Conservation (phyloP, 1,140 invertebrate genomes). For the Drusus annulatus region DNA sequence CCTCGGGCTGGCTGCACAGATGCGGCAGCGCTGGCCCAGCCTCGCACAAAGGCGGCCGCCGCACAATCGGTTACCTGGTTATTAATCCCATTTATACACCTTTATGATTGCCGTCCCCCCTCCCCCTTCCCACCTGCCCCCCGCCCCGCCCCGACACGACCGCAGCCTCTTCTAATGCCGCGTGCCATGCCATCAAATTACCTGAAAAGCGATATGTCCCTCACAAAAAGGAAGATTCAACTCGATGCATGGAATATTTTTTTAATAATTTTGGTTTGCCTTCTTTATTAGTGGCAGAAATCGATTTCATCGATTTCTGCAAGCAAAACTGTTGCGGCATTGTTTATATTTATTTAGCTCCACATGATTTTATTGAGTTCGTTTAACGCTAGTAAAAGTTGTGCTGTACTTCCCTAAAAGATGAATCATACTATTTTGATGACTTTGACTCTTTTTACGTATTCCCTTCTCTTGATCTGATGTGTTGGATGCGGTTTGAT, state of each 20-base stretch:
- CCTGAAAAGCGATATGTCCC: neutral
- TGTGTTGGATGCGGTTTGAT: too few relatives aligned
- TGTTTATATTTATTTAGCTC: too few relatives aligned
- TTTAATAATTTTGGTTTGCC: too few relatives aligned
- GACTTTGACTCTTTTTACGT: too few relatives aligned
- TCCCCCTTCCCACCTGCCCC: neutral
- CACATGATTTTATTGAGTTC: too few relatives aligned
- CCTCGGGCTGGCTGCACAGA: neutral
- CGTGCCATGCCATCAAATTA: constrained; percentile 3
- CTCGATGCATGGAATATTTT: neutral
- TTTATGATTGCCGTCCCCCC: constrained; percentile 54
- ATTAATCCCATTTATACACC: constrained; percentile 60
- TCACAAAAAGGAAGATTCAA: neutral
- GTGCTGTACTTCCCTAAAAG: too few relatives aligned
- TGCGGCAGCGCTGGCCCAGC: neutral
- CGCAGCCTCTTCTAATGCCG: constrained; percentile 14
- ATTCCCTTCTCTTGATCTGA: too few relatives aligned
- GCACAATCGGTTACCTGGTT: constrained; percentile 60
- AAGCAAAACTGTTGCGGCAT: too few relatives aligned
- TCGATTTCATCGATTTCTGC: too few relatives aligned
- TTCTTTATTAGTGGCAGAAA: too few relatives aligned
- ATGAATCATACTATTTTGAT: too few relatives aligned
- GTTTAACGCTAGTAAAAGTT: neutral
- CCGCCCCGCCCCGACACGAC: neutral
- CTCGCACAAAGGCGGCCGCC: constrained; percentile 56